Evolutionary conservation across 2,797 vertebrate genomes (phyloP).

Genomic region (Lepidocolaptes lacrymiger): DNA sequence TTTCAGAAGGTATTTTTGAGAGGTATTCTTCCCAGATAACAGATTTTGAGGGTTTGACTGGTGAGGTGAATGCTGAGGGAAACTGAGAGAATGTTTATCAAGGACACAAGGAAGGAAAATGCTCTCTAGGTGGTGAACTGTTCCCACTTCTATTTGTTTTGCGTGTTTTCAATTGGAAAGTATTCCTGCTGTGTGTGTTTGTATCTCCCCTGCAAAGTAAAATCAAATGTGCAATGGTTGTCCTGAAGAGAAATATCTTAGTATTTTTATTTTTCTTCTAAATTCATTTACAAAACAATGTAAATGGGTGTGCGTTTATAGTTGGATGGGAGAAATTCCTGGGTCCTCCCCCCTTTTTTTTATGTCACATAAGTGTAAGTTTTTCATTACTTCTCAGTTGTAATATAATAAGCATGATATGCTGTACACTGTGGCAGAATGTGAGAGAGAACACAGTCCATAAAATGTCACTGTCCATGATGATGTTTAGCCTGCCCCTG

Average conservation of each 20-base stretch:
- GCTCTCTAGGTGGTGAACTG: background rate
- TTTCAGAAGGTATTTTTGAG: background rate
- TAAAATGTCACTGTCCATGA: background rate
- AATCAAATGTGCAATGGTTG: background rate
- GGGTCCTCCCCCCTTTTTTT: background rate
- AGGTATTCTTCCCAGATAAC: background rate
- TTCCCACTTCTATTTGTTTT: background rate
- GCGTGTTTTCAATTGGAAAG: background rate
- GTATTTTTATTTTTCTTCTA: conserved; percentile 34
- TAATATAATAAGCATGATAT: conserved; percentile 4
- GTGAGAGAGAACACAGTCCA: background rate
- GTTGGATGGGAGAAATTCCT: background rate
- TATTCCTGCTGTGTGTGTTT: background rate
- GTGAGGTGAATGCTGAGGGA: background rate
- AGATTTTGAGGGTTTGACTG: background rate
- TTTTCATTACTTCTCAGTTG: background rate
- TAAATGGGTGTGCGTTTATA: conserved; percentile 47
- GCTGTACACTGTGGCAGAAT: background rate
- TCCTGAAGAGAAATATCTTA: conserved; percentile 21
- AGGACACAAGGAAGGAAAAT: background rate
- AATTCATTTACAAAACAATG: conserved; percentile 54
- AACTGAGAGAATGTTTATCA: background rate
- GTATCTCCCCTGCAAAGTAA: conserved; percentile 5
- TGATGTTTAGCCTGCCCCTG: background rate
- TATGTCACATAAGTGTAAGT: background rate